Evolutionary conservation across 2,113 vertebrate genomes (phyloP), one percentile per base, ranked within the genome.

Genomic region (Salminus brasiliensis): DNA sequence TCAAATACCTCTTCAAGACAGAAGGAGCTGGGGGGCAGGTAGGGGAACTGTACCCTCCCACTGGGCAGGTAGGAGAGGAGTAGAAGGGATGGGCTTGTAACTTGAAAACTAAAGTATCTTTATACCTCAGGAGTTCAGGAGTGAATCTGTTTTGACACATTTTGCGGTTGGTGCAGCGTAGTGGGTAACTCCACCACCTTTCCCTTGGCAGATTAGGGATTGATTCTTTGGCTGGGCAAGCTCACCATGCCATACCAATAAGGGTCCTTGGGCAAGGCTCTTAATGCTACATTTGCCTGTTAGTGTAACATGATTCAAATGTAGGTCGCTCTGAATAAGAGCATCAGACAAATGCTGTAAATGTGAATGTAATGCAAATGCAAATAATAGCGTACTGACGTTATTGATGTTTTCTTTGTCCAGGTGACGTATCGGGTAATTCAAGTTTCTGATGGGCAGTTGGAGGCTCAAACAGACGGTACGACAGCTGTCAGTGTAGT

Each of bases 361-460:
- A 36, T 30, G 6, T 68, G 41, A 25, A 6, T 62, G n/a, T 57
- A n/a, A n/a, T n/a, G n/a, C n/a, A n/a, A n/a, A n/a, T n/a, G n/a
- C n/a, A n/a, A n/a, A n/a, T 39, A 63, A 36, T 52, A n/a, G n/a
- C n/a, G n/a, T n/a, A 34, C 13, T 62, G 16, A 69, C n/a, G 2
- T 70, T 60, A 10, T 36, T 49, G 41, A n/a, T 25, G 18, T 13
- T 68, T 4, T 10, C 12, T 43, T 63, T 49, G 52, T 49, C 5
- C 81, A 98, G 96, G 95, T 98, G 88, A 97, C 96, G 85, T 98
- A 97, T 85, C 90, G 96, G 72, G 96, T 97, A 87, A 98, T 98
- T 88, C 96, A 97, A 82, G 96, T 98, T 72, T 94, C 95, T 0
- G 96, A 98, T 66, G 95, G 96, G 23, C 96, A 97, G 91, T 81